phyloP scores from a whole-genome alignment of 2,888 invertebrate species.

The Amblyjoppa proteus region DNA sequence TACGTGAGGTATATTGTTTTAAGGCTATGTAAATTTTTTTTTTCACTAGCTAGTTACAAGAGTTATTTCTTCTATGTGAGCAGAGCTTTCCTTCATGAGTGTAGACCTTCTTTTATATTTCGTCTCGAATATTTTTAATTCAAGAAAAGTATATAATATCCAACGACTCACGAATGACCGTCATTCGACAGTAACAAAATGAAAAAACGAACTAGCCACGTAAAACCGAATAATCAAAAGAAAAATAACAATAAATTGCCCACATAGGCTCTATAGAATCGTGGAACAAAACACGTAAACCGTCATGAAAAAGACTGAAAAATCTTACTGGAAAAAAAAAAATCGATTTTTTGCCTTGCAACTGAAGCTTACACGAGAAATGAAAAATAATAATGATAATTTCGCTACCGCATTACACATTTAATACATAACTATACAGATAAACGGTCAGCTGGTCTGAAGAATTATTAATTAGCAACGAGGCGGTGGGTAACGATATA shows the following conservation, averaged over 20 bases:
- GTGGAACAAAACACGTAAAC: conserved; percentile 23
- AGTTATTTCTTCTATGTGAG: neutral
- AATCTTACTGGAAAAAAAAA: conserved; percentile 2
- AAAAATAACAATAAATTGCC: conserved; percentile 5
- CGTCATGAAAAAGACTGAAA: conserved; percentile 44
- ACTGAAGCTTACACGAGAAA: conserved; percentile 6
- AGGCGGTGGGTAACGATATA: conserved; percentile 19
- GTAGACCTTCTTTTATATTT: conserved; percentile 2
- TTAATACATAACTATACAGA: conserved; percentile 19
- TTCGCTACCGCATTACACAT: conserved; percentile 22
- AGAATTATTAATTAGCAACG: conserved; percentile 35
- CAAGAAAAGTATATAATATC: neutral
- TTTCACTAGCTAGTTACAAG: neutral
- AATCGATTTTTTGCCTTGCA: conserved; percentile 6
- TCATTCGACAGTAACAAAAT: neutral
- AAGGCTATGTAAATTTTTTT: neutral
- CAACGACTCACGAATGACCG: neutral
- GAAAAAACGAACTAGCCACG: neutral
- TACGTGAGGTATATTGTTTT: neutral
- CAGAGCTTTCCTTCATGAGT: neutral
- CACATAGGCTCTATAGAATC: neutral
- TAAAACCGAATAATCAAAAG: neutral
- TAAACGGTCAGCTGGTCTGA: conserved; percentile 35
- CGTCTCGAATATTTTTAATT: neutral
- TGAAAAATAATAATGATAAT: conserved; percentile 27